These are phyloP conservation scores for Biston stratarius DNA, from an alignment of 2,888 invertebrate genomes.

Conservation along the genomic window DNA sequence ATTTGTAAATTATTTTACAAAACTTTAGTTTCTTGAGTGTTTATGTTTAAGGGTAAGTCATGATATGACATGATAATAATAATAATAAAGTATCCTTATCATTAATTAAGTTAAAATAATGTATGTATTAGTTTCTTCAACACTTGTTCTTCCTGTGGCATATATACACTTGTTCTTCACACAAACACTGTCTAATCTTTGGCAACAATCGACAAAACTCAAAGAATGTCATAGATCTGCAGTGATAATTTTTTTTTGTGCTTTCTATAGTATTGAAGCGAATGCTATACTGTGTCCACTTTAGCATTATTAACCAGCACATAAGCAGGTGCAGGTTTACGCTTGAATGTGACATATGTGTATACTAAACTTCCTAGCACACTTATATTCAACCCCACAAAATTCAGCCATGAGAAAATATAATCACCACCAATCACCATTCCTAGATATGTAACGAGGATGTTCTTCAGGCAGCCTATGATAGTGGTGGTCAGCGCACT, in stretches of 20 bases:
- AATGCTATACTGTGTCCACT: constrained; percentile 75
- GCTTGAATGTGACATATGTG: constrained; percentile 94
- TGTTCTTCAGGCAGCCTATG: constrained; percentile 99
- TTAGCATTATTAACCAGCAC: constrained; percentile 66
- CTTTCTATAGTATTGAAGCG: constrained; percentile 31
- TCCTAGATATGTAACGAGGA: constrained; percentile 98
- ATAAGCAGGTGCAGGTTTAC: constrained; percentile 79
- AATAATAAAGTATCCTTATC: not conserved
- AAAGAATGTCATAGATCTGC: constrained; percentile 54
- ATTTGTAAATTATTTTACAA: too few species aligned
- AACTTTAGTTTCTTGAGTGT: too few species aligned
- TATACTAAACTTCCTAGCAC: constrained; percentile 94
- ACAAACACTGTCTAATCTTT: constrained; percentile 62
- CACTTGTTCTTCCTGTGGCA: constrained; percentile 14
- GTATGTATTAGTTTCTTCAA: not conserved
- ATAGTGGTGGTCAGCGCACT: constrained; percentile 99
- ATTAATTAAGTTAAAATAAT: not conserved
- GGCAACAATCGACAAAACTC: constrained; percentile 66
- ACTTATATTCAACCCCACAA: constrained; percentile 98
- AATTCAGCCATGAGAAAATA: constrained; percentile 97
- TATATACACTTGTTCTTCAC: constrained; percentile 4
- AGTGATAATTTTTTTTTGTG: constrained; percentile 48
- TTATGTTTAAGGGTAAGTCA: too few species aligned
- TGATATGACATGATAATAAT: too few species aligned
- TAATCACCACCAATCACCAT: constrained; percentile 99